Evolutionary conservation across 2,888 invertebrate genomes (phyloP).

Genomic region (Piscicola geometra): DNA sequence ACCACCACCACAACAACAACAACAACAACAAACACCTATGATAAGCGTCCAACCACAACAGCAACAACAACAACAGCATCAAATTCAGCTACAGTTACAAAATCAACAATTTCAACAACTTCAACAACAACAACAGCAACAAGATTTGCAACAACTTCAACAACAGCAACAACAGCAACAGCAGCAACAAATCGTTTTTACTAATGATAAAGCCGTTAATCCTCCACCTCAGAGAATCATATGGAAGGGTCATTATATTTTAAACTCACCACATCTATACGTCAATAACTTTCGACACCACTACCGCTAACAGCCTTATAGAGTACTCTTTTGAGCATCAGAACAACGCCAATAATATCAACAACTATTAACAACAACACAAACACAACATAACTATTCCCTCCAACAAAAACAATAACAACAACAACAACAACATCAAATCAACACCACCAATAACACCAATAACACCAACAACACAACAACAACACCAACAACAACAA

Average conservation of each 20-base stretch:
- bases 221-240: constrained; percentile 32
- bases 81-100: constrained; percentile 9
- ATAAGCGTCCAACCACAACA: constrained; percentile 1
- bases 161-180: constrained; percentile 3
- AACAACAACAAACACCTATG: not conserved
- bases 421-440: too few relatives aligned
- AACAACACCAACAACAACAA: too few relatives aligned
- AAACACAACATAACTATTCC: too few relatives aligned
- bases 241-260: constrained; percentile 37
- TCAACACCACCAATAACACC: too few relatives aligned
- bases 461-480: too few relatives aligned
- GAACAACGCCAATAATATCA: too few relatives aligned
- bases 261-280: too few relatives aligned
- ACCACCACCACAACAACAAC: constrained; percentile 13
- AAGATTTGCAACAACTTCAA: constrained; percentile 8
- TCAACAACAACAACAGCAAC: not conserved
- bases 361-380: too few relatives aligned
- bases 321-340: not conserved
- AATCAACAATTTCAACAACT: constrained; percentile 8
- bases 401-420: too few relatives aligned
- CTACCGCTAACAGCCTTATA: too few relatives aligned
- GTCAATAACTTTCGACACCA: not conserved
- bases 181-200: constrained; percentile 23
- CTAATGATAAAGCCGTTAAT: constrained; percentile 30
- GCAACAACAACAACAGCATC: constrained; percentile 17